Evolutionary conservation across 2,888 invertebrate species (phyloP).

Genomic region (Reticulitermes lucifugus): DNA sequence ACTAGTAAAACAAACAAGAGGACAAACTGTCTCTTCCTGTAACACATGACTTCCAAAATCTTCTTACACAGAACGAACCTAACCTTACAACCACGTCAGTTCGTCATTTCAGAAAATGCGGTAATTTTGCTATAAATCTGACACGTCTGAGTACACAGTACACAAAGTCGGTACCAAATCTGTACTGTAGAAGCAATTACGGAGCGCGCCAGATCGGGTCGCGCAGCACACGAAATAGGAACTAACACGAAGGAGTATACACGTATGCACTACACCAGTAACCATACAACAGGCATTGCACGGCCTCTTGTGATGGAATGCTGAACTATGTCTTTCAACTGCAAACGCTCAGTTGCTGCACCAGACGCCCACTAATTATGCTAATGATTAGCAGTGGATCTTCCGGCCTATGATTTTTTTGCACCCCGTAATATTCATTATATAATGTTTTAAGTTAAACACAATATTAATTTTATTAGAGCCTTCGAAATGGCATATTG

Average conservation of each 20-base stretch:
- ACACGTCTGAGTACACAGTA: background rate
- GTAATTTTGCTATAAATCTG: background rate
- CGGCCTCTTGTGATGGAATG: background rate
- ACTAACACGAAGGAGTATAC: background rate
- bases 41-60: background rate
- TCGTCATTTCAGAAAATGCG: background rate
- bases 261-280: no score
- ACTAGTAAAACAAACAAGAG: background rate
- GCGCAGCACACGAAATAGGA: background rate
- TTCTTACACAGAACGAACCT: background rate
- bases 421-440: background rate
- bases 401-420: background rate
- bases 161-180: background rate
- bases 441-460: no score
- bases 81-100: background rate
- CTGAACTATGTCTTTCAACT: background rate
- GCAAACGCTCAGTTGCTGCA: background rate
- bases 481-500: no score
- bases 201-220: background rate
- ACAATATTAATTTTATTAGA: no score
- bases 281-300: background rate
- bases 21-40: background rate
- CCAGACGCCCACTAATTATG: background rate
- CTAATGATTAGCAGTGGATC: background rate
- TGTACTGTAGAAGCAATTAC: background rate